Conservation (phyloP, 2,113 vertebrate genomes). For the Trogon surrucura region DNA sequence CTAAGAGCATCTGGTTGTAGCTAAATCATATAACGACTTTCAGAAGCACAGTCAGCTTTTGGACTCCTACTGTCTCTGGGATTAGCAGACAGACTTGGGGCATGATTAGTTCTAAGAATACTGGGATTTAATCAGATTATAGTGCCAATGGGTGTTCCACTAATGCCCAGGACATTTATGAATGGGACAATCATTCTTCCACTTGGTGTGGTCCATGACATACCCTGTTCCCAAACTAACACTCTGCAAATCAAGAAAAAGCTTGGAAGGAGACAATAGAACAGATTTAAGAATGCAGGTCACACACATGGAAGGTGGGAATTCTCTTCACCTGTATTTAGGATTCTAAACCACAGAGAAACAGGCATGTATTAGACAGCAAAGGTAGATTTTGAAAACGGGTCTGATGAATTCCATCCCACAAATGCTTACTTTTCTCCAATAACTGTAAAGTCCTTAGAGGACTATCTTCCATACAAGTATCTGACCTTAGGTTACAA, state of each 20-base stretch:
- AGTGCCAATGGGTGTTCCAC: not conserved
- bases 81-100: not conserved
- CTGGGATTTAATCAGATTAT: not conserved
- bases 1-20: conserved; percentile 13
- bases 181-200: not conserved
- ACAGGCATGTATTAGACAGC: fast-evolving
- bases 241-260: not conserved
- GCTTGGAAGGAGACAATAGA: not conserved
- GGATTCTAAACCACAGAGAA: not conserved
- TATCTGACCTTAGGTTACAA: not conserved
- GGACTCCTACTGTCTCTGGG: not conserved
- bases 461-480: not conserved
- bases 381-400: not conserved
- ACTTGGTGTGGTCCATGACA: not conserved
- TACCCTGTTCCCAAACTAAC: not conserved
- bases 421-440: not conserved
- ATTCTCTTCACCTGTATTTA: not conserved
- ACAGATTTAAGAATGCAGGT: not conserved
- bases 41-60: conserved; percentile 4
- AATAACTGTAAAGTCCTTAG: not conserved
- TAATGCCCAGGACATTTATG: not conserved
- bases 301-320: not conserved
- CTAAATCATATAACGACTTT: not conserved
- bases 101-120: not conserved
- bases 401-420: not conserved